Base-by-base conservation (phyloP, 1,140 invertebrate species). In the Leptoteleia sp. region DNA sequence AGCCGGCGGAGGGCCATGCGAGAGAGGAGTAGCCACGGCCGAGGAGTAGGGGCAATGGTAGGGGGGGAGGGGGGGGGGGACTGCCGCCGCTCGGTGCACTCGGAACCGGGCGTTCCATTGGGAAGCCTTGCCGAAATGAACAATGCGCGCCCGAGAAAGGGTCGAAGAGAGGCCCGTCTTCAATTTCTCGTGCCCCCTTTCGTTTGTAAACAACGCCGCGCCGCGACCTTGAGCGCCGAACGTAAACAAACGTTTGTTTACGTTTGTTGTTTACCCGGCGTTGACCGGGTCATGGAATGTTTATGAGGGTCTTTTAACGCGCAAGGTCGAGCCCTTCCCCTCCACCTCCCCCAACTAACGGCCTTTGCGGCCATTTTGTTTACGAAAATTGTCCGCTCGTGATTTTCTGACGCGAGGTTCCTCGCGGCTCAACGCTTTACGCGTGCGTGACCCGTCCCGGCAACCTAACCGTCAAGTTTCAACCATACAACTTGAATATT, bases 181-280 rank as follows among this genome's bases (percentile, higher is more conserved):
- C n/a, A n/a, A n/a, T n/a, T n/a, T n/a, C n/a, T n/a, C n/a, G n/a
- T n/a, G 8, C 43, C 27, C 17, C n/a, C 8, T 5, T 3, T 2
- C 19, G 19, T 22, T 5, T 19, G 40, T 48, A 68, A 55, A 55
- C 48, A 45, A 45, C 12, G 12, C n/a, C 0, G 9, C 22, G 1
- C 15, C 33, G 50, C 33, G 65, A 57, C 50, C 50, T 57, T 68
- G 64, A n/a, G n/a, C n/a, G n/a, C n/a, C n/a, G 38, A 33, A 29
- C 13, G 47, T 54, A 68, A 68, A 59, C 65, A 70, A 70, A 59
- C 67, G 52, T 50, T 71, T 57, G 65, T 70, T 70, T 57, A 70
- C 43, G 25, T 59, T 71, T 54, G 37, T 71, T 71, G 57, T 72
- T 62, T 62, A 72, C 57, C 29, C 19, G 12, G 22, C 22, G 37